Evolutionary conservation across 1,140 invertebrate genomes (phyloP).

Genomic region (Solenopsis invicta): DNA sequence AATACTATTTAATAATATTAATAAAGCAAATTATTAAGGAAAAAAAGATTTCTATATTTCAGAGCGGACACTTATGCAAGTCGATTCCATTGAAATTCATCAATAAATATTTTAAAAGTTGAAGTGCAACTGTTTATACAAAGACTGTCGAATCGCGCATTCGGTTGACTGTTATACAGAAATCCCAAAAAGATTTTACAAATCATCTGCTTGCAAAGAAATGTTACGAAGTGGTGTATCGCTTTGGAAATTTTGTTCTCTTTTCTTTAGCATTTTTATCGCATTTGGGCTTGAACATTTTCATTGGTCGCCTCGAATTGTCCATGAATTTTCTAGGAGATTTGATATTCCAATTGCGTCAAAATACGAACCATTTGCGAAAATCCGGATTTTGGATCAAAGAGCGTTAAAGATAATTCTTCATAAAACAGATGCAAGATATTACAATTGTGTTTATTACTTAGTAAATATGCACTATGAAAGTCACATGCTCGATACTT

Average conservation of each 20-base stretch:
- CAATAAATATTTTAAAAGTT: background rate
- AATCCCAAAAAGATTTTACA: background rate
- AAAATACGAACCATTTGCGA: background rate
- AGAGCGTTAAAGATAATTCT: too few relatives aligned
- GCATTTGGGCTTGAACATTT: background rate
- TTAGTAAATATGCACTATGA: too few relatives aligned
- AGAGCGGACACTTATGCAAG: background rate
- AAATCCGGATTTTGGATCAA: too few relatives aligned
- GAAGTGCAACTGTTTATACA: background rate
- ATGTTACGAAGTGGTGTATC: background rate
- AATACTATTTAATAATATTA: background rate
- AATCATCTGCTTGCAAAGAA: background rate
- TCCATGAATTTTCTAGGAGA: background rate
- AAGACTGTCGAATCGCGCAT: background rate
- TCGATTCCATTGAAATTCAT: background rate
- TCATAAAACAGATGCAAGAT: too few relatives aligned
- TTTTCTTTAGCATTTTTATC: background rate
- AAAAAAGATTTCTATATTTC: background rate
- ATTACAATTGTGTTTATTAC: too few relatives aligned
- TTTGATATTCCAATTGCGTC: background rate
- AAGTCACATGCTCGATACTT: too few relatives aligned
- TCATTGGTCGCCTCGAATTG: too few relatives aligned
- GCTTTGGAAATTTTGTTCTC: background rate
- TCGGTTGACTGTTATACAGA: background rate
- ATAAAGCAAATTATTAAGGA: background rate